Percentiles rank a stretch among this genome's conserved stretches.
These are phyloP conservation scores for Gymnorhina tibicen DNA, from an alignment of 2,113 vertebrate species.

Conservation along the genomic window DNA sequence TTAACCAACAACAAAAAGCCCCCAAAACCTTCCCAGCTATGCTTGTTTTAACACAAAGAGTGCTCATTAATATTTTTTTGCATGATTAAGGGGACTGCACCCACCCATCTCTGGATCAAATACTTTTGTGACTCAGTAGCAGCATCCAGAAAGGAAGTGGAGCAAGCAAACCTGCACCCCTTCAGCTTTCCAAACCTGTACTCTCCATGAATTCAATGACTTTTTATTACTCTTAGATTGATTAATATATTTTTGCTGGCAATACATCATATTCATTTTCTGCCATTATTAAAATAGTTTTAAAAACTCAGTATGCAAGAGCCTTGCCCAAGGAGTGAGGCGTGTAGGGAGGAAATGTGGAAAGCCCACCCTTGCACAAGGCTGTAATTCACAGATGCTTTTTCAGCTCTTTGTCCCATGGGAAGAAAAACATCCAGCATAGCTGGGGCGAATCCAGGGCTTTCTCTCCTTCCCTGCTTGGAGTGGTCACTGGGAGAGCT, in stretches of 20 bases:
- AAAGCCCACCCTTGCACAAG: not conserved
- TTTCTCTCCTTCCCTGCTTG: not conserved
- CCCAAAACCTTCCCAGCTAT: not conserved
- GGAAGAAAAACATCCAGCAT: not conserved
- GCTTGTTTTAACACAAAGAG: not conserved
- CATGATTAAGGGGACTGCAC: not conserved
- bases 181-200: not conserved
- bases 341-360: accelerated
- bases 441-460: not conserved
- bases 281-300: not conserved
- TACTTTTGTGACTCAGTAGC: not conserved
- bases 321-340: not conserved
- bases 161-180: not conserved
- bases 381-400: not conserved
- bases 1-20: not conserved
- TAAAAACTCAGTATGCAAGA: not conserved
- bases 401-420: not conserved
- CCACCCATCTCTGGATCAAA: not conserved
- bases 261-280: not conserved
- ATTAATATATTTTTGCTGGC: not conserved
- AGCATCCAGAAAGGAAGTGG: not conserved
- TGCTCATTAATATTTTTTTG: not conserved
- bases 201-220: not conserved
- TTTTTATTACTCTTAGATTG: not conserved
- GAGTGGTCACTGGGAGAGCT: too few relatives aligned